phyloP scores from a whole-genome alignment of 2,888 invertebrate species.

The Netelia virgata region DNA sequence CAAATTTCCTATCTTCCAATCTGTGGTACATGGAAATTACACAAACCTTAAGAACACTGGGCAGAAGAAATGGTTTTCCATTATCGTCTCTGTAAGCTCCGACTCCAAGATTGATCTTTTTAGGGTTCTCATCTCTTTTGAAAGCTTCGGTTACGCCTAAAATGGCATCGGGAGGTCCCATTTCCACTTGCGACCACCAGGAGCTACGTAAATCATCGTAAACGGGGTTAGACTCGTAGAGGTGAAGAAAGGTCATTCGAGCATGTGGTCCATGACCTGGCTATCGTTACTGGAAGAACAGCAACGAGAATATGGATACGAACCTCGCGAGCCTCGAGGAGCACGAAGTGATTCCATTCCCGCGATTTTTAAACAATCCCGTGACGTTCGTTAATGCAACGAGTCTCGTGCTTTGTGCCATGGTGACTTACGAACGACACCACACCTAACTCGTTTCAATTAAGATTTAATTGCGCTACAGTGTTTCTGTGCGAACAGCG shows the following conservation, averaged over 20 bases:
- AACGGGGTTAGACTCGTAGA: neutral
- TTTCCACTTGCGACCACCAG: constrained; percentile 95
- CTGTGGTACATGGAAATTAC: neutral
- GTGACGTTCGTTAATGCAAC: constrained; percentile 65
- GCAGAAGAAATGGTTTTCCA: constrained; percentile 97
- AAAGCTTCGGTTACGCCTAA: constrained; percentile 98
- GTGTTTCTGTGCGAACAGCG: constrained; percentile 18
- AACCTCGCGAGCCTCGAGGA: constrained; percentile 73
- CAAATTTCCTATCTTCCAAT: neutral
- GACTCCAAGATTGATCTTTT: constrained; percentile 98
- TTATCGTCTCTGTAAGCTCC: constrained; percentile 99
- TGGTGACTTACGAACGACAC: constrained; percentile 59
- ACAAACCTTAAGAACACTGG: constrained; percentile 91
- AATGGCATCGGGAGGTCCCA: constrained; percentile 99
- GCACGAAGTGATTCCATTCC: constrained; percentile 66
- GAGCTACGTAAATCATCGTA: constrained; percentile 86
- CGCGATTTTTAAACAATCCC: constrained; percentile 72
- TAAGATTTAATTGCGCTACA: constrained; percentile 43
- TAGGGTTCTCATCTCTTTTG: constrained; percentile 94
- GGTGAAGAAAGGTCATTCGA: constrained; percentile 54
- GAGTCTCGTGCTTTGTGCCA: constrained; percentile 76
- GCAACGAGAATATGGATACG: constrained; percentile 39
- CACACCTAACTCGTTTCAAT: constrained; percentile 41
- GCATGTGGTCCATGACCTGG: constrained; percentile 40
- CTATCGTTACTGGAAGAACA: constrained; percentile 32